Evolutionary conservation across 2,797 vertebrate genomes (phyloP), one percentile per base, ranked within the genome.

Genomic region (Chaetophractus vellerosus): DNA sequence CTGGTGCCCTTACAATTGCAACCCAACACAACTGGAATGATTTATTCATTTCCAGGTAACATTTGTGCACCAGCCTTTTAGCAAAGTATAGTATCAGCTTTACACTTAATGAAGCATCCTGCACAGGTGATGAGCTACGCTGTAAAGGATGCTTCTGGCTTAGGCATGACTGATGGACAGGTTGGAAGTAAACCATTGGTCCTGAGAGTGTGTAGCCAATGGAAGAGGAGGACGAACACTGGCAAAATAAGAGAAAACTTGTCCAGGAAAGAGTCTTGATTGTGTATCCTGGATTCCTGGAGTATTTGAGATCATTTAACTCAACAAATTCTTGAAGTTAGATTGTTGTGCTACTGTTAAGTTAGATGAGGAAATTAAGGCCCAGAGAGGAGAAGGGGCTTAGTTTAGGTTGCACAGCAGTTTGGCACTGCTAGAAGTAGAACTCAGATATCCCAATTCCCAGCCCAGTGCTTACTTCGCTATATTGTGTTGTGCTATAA

Each of bases 21-120:
- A 89, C 93, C 92, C 90, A 96, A 85, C 86, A 89, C 96, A 97
- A 93, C 96, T 97, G 94, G 96, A 96, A 96, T 97, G 93, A 97
- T 97, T 97, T 96, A 97, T 98, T 98, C 88, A 97, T 97, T 90
- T 96, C 75, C 75, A 92, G 92, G 83, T 97, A 97, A 94, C 93
- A 93, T 96, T 97, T 97, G 93, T 97, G 61, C 69, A 92, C 85
- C 61, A 96, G 85, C 36, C 57, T 96, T 95, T 93, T 72, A 89
- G 90, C 75, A 93, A 92, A 96, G 72, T 91, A 90, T 21, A 26
- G 88, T 95, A 87, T 97, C 96, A 97, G 96, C 90, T 96, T 97
- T 95, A 93, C 68, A 74, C 61, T 79, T 97, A 96, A 95, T 95
- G 97, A 96, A 94, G 82, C 90, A 86, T 95, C 85, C 55, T 76